phyloP scores from a whole-genome alignment of 1,140 invertebrate genomes.

The Drosophila prosaltans region DNA sequence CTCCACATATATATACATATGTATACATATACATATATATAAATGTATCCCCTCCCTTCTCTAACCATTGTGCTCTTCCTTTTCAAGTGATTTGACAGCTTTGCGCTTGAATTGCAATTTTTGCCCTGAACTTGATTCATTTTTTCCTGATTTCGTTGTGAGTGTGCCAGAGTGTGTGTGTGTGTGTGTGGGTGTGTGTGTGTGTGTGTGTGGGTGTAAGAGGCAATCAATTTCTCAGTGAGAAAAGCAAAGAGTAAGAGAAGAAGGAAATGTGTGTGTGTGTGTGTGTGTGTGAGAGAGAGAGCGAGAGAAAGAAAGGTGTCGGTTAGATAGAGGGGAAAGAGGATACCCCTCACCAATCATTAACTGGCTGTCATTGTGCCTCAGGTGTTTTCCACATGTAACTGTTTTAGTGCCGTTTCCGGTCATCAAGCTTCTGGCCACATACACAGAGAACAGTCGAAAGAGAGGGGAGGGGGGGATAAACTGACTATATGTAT shows the following conservation, averaged over 20 bases:
- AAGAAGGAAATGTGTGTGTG: slow-evolving; percentile 9
- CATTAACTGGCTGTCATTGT: slow-evolving; percentile 16
- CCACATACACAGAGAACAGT: slow-evolving; percentile 45
- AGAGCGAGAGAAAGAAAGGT: not conserved
- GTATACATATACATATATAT: no score
- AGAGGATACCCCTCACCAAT: not conserved
- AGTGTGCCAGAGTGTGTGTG: slow-evolving; percentile 22
- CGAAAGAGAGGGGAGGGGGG: no score
- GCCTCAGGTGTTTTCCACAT: slow-evolving; percentile 67
- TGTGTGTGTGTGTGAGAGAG: not conserved
- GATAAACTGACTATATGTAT: slow-evolving; percentile 19
- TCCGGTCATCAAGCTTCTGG: slow-evolving; percentile 73
- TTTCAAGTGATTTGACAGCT: slow-evolving; percentile 60
- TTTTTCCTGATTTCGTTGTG: slow-evolving; percentile 45
- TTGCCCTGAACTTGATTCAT: slow-evolving; percentile 59
- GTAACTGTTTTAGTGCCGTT: slow-evolving; percentile 62
- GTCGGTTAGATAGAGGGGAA: not conserved
- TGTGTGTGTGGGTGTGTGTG: slow-evolving; percentile 13
- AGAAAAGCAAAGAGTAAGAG: not conserved
- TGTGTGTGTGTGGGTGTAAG: slow-evolving; percentile 53
- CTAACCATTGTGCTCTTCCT: slow-evolving; percentile 6
- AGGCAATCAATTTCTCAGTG: slow-evolving; percentile 63
- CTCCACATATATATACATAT: no score
- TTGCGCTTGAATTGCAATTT: slow-evolving; percentile 74
- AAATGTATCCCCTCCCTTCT: not conserved